phyloP scores from a whole-genome alignment of 2,888 invertebrate genomes.

The Pecten maximus region DNA sequence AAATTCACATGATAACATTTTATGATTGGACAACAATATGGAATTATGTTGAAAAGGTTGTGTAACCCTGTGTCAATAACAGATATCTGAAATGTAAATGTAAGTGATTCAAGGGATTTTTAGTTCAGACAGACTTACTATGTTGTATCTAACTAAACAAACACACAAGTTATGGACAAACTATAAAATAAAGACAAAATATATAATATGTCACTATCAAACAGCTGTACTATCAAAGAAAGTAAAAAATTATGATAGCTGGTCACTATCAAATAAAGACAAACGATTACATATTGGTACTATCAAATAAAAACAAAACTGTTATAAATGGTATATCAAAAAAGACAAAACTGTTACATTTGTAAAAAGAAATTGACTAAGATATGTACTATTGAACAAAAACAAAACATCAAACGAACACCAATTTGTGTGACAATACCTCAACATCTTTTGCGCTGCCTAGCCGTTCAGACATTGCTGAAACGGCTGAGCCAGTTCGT shows the following conservation, averaged over 20 bases:
- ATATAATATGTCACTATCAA: background rate
- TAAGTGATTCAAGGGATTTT: background rate
- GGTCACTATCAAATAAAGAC: background rate
- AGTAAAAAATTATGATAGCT: background rate
- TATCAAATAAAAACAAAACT: background rate
- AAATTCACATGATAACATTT: no score
- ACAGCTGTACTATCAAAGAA: background rate
- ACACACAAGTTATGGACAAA: background rate
- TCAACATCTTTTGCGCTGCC: background rate
- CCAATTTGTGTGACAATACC: background rate
- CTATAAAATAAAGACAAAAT: background rate
- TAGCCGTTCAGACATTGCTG: constrained; percentile 11
- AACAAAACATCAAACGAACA: background rate
- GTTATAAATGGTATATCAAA: background rate
- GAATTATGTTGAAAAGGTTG: no score
- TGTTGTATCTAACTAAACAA: background rate
- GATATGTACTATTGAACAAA: background rate
- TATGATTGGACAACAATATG: no score
- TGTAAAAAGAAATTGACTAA: background rate
- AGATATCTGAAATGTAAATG: background rate
- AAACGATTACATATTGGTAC: background rate
- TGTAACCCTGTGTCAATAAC: background rate
- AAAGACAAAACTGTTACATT: background rate
- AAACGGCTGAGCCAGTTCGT: constrained; percentile 16
- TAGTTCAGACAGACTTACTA: background rate